phyloP scores from a whole-genome alignment of 2,797 vertebrate species.

The Morus bassanus region DNA sequence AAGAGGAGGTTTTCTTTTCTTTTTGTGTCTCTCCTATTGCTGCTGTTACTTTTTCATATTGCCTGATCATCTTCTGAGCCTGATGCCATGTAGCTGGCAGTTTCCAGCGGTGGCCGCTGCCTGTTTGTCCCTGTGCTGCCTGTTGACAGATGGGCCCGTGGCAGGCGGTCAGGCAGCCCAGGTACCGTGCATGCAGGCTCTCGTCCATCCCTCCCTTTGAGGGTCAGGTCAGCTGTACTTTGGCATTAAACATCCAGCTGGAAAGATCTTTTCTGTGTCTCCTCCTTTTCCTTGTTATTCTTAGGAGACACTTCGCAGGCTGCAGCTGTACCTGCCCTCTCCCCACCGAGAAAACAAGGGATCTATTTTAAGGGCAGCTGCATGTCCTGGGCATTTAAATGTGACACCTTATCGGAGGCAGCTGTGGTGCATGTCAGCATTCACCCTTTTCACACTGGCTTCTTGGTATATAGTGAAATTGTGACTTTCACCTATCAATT shows the following conservation, averaged over 20 bases:
- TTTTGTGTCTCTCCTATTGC: background rate
- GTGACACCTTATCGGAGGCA: background rate
- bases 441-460: background rate
- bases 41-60: background rate
- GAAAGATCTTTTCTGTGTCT: background rate
- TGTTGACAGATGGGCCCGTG: fast-evolving
- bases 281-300: no score
- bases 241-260: background rate
- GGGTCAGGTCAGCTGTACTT: background rate
- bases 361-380: background rate
- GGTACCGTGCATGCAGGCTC: fast-evolving
- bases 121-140: background rate
- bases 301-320: background rate
- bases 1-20: background rate
- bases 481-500: background rate
- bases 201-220: background rate
- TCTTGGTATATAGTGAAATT: background rate
- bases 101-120: fast-evolving
- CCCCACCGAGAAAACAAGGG: fast-evolving
- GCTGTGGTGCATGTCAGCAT: background rate
- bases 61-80: background rate
- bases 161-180: background rate
- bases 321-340: background rate
- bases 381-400: background rate
- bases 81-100: background rate